A percentile compares a stretch with the other conserved stretches of the same genome.
Evolutionary conservation across 2,113 vertebrate genomes (phyloP).

Genomic region (Cebus imitator): DNA sequence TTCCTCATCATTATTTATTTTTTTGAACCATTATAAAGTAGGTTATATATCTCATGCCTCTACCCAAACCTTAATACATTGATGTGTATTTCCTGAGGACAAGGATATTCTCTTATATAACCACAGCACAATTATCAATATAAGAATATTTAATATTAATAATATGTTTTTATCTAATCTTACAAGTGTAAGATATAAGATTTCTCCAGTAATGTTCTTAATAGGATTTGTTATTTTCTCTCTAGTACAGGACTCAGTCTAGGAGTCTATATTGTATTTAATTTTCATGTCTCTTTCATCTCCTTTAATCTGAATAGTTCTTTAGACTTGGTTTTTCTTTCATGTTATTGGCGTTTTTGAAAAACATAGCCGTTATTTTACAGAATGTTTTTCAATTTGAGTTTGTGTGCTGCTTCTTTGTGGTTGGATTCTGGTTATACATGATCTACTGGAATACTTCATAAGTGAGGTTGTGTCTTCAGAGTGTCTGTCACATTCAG

Average conservation of each 20-base stretch:
- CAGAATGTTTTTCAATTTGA: neutral
- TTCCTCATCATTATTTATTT: neutral
- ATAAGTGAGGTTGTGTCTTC: neutral
- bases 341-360: neutral
- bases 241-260: neutral
- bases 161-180: neutral
- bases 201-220: neutral
- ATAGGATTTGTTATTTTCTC: neutral
- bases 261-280: neutral
- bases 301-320: neutral
- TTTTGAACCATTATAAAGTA: neutral
- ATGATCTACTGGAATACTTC: neutral
- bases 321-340: neutral
- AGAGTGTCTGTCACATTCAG: neutral
- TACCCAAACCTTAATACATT: neutral
- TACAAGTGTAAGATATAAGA: neutral
- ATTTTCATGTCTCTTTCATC: neutral
- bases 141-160: neutral
- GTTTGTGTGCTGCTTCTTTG: neutral
- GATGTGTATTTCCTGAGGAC: neutral
- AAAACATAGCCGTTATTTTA: neutral
- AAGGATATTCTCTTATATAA: neutral
- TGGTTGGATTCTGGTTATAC: neutral
- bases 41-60: neutral
- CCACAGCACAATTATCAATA: neutral